Percentiles rank a stretch among this genome's conserved stretches.
Evolutionary conservation across 2,888 invertebrate genomes (phyloP).

Genomic region (Mesorhabditis sp.): DNA sequence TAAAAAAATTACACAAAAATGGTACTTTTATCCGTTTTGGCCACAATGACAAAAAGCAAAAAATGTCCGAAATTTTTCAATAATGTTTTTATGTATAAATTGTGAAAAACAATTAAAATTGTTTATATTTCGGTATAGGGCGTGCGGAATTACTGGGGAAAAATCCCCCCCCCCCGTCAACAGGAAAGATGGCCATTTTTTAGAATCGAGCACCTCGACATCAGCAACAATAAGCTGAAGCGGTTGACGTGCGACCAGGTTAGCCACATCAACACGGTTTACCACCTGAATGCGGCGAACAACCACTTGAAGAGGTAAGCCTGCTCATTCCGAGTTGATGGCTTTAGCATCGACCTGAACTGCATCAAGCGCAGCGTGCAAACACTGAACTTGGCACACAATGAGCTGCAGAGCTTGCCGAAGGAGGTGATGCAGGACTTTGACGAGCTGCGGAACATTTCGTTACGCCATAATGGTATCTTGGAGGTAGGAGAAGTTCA

Average conservation of each 20-base stretch:
- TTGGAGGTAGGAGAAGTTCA: slow-evolving; percentile 59
- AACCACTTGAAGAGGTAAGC: slow-evolving; percentile 22
- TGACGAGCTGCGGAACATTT: slow-evolving; percentile 69
- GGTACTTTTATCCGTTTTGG: too few species aligned
- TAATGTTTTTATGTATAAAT: too few species aligned
- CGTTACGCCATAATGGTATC: slow-evolving; percentile 62
- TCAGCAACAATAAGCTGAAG: slow-evolving; percentile 35
- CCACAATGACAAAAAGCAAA: too few species aligned
- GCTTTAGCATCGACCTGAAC: slow-evolving; percentile 40
- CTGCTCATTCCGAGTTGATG: neutral
- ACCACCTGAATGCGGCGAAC: slow-evolving; percentile 25
- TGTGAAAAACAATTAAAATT: too few species aligned
- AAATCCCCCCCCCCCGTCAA: too few species aligned
- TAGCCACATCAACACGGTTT: neutral
- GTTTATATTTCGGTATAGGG: too few species aligned
- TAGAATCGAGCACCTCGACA: slow-evolving; percentile 34
- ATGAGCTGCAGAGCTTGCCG: slow-evolving; percentile 63
- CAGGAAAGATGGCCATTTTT: neutral
- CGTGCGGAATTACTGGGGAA: too few species aligned
- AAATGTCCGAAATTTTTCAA: too few species aligned
- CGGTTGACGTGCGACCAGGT: slow-evolving; percentile 30
- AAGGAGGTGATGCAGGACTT: slow-evolving; percentile 68
- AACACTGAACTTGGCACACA: slow-evolving; percentile 78
- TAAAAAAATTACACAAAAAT: too few species aligned
- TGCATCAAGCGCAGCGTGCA: slow-evolving; percentile 59